phyloP scores from a whole-genome alignment of 2,113 vertebrate genomes.

The Phaethon lepturus region DNA sequence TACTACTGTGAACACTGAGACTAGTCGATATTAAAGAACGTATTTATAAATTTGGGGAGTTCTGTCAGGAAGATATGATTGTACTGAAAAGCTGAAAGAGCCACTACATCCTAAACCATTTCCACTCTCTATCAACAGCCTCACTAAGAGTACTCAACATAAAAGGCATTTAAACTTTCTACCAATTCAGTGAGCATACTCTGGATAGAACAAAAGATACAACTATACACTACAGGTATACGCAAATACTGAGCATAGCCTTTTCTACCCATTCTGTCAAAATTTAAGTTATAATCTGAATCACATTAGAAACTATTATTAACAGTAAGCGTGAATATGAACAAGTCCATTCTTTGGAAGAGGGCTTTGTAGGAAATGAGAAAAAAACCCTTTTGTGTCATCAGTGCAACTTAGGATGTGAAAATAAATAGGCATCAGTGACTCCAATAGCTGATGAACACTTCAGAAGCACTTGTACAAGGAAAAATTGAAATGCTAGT shows the following conservation, averaged over 20 bases:
- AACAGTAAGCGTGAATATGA: background rate
- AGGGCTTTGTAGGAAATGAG: background rate
- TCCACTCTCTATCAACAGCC: background rate
- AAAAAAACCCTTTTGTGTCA: rapidly evolving
- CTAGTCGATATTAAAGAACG: background rate
- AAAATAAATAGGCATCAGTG: background rate
- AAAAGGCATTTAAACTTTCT: background rate
- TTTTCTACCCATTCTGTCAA: background rate
- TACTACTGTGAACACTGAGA: background rate
- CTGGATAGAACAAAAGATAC: background rate
- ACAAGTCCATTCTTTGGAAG: background rate
- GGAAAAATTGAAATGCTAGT: background rate
- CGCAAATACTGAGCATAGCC: background rate
- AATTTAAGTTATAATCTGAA: background rate
- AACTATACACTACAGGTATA: background rate
- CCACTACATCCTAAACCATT: background rate
- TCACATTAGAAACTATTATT: background rate
- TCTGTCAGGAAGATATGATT: background rate
- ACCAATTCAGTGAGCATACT: background rate
- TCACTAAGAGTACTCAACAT: background rate
- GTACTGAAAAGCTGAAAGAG: background rate
- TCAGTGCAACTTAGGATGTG: background rate
- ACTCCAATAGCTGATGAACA: background rate
- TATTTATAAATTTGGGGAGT: background rate
- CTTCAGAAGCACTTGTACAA: background rate